Evolutionary conservation across 1,140 invertebrate genomes (phyloP).

Genomic region (Holcopasites calliopsidis): DNA sequence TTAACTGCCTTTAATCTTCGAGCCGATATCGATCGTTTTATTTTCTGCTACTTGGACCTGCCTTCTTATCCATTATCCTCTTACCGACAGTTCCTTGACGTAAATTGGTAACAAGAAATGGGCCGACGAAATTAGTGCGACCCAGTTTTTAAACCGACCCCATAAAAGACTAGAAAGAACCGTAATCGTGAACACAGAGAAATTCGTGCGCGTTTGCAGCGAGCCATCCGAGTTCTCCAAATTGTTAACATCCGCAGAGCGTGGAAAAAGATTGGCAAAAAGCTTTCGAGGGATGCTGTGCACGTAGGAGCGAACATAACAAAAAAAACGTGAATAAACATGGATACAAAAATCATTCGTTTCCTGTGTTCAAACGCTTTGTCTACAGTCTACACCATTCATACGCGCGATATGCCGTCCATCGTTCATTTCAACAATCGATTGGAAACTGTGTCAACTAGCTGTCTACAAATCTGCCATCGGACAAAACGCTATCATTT

Average conservation of each 20-base stretch:
- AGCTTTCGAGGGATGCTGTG: too few relatives aligned
- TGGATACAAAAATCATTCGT: neutral
- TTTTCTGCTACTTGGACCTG: neutral
- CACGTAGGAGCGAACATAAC: neutral
- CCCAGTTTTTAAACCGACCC: too few relatives aligned
- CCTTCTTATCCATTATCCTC: slow-evolving; percentile 12
- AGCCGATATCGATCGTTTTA: neutral
- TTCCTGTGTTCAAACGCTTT: neutral
- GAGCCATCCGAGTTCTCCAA: neutral
- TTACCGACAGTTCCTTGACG: too few relatives aligned
- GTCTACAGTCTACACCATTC: too few relatives aligned
- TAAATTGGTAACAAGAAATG: too few relatives aligned
- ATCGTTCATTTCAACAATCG: neutral
- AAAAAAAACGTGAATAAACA: neutral
- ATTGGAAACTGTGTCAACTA: neutral
- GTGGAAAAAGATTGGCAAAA: neutral
- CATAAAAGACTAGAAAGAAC: neutral
- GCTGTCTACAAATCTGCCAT: neutral
- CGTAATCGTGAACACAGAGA: neutral
- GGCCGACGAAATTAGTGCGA: too few relatives aligned
- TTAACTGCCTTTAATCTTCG: neutral
- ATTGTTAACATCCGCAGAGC: neutral
- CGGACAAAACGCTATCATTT: neutral
- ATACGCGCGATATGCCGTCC: too few relatives aligned
- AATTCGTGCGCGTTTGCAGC: neutral